Percentiles rank a stretch among this genome's conserved stretches.
Conservation (phyloP, 2,888 invertebrate genomes). For the Pachymerium ferrugineum region DNA sequence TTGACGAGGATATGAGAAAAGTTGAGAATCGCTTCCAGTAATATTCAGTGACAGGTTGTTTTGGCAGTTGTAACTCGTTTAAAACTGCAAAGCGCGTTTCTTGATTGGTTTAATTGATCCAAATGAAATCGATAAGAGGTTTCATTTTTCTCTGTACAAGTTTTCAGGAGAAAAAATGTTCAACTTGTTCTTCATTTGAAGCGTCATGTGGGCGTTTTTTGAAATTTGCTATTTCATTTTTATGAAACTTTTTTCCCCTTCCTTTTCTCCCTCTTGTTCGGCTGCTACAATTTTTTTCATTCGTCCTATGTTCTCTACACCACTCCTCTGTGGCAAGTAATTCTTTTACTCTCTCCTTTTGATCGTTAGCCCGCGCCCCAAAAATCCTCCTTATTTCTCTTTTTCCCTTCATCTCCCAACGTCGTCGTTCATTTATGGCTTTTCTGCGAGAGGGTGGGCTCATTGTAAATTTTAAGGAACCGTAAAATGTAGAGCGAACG, state of each 20-base stretch:
- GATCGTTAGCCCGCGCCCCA: neutral
- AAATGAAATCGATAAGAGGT: neutral
- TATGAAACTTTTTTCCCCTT: conserved; percentile 13
- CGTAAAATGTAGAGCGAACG: conserved; percentile 1
- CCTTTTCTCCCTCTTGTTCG: no score
- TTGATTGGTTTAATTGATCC: neutral
- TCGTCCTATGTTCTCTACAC: no score
- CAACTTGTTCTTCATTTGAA: neutral
- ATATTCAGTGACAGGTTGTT: no score
- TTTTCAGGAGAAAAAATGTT: no score
- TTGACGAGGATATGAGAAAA: no score
- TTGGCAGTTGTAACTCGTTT: no score
- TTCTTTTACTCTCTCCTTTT: neutral
- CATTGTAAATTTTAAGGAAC: neutral
- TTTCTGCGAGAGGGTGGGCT: neutral
- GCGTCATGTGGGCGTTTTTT: neutral
- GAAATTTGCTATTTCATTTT: conserved; percentile 9
- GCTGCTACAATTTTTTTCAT: no score
- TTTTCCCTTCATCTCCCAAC: neutral
- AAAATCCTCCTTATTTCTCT: neutral
- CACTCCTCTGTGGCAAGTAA: neutral
- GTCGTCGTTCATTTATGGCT: conserved; percentile 8
- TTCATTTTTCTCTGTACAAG: conserved; percentile 3
- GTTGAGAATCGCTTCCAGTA: no score
- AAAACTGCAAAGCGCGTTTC: no score